Conservation (phyloP, 1,140 invertebrate genomes). For the Dendroctonus valens region DNA sequence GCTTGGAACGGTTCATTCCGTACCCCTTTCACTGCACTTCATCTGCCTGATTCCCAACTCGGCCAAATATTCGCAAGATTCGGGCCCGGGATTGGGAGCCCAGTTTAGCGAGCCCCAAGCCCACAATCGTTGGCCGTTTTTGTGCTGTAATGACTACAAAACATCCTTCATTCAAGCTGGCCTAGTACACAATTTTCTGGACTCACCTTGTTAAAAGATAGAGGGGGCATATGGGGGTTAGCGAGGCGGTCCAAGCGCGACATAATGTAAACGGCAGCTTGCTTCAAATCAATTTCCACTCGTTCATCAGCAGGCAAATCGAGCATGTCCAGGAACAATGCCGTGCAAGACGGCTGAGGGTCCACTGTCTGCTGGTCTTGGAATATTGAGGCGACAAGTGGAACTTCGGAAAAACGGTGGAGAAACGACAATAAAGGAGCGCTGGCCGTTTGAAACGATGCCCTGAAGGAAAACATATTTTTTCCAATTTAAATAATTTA, state of each 20-base stretch:
- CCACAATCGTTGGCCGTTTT: slow-evolving; percentile 42
- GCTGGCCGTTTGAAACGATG: slow-evolving; percentile 51
- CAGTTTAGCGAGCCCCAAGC: slow-evolving; percentile 54
- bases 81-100: slow-evolving; percentile 49
- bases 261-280: slow-evolving; percentile 85
- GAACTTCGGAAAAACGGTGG: slow-evolving; percentile 60
- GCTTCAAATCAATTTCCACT: slow-evolving; percentile 75
- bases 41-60: slow-evolving; percentile 67
- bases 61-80: slow-evolving; percentile 62
- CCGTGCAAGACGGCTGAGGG: slow-evolving; percentile 53
- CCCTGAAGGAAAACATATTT: slow-evolving; percentile 28
- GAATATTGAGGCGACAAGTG: slow-evolving; percentile 10
- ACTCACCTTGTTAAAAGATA: slow-evolving; percentile 48
- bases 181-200: background rate
- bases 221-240: slow-evolving; percentile 74
- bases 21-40: slow-evolving; percentile 63
- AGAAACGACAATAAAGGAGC: slow-evolving; percentile 73
- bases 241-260: slow-evolving; percentile 85
- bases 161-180: background rate
- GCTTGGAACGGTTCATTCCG: slow-evolving; percentile 12
- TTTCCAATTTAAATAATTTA: slow-evolving; percentile 4
- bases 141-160: slow-evolving; percentile 21
- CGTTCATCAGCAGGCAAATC: slow-evolving; percentile 78
- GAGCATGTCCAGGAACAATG: slow-evolving; percentile 63
- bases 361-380: slow-evolving; percentile 41